Conservation (phyloP, 2,113 vertebrate genomes). For the Gavia stellata region DNA sequence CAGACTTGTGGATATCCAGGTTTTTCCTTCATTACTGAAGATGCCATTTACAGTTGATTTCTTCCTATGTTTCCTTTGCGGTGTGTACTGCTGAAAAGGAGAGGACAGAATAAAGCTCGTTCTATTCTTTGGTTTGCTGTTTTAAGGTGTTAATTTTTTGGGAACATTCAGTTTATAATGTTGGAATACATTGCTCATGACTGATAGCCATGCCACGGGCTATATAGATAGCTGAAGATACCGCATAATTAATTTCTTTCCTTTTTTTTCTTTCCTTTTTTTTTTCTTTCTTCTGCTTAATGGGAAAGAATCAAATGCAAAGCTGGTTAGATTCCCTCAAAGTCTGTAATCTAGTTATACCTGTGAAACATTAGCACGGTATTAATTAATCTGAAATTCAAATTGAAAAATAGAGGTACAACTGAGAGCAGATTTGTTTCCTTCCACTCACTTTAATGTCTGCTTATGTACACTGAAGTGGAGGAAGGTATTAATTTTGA, state of each 20-base stretch:
- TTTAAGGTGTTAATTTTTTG: constrained; percentile 32
- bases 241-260: not conserved
- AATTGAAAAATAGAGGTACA: not conserved
- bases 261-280: not conserved
- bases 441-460: not conserved
- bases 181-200: not conserved
- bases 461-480: not conserved
- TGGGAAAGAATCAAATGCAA: not conserved
- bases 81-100: constrained; percentile 9
- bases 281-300: not conserved
- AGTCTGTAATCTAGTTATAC: not conserved
- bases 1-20: constrained; percentile 64
- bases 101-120: constrained; percentile 30
- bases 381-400: not conserved
- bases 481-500: not conserved
- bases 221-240: not conserved
- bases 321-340: not conserved
- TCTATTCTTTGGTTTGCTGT: not conserved
- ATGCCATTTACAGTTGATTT: constrained; percentile 66
- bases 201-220: not conserved
- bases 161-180: constrained; percentile 2
- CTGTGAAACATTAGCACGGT: not conserved
- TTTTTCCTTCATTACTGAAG: constrained; percentile 65
- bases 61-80: constrained; percentile 30
- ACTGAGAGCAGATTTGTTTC: not conserved